Conservation (phyloP, 2,113 vertebrate species). For the Felis chaus region DNA sequence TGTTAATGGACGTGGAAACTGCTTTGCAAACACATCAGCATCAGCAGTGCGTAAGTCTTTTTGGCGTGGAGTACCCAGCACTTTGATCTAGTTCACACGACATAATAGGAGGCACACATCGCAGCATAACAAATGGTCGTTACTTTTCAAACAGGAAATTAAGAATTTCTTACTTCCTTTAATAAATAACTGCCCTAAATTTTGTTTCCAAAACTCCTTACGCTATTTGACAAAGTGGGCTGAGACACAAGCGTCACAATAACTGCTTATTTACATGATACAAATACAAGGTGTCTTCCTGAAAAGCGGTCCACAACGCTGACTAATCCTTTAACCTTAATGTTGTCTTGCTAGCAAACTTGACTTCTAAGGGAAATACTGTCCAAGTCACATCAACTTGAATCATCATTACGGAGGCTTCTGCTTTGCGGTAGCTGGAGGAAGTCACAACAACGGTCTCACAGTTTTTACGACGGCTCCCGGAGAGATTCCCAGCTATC, state of each 20-base stretch:
- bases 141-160: background rate
- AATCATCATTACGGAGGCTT: background rate
- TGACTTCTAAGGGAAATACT: background rate
- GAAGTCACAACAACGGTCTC: background rate
- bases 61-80: background rate
- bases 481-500: background rate
- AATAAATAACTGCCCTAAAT: background rate
- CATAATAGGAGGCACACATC: rapidly evolving
- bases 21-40: rapidly evolving
- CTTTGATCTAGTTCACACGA: background rate
- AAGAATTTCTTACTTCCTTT: background rate
- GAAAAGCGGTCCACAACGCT: background rate
- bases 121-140: rapidly evolving
- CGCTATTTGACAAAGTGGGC: background rate
- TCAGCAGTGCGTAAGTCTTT: rapidly evolving
- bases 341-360: no score
- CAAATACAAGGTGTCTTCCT: background rate
- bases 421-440: background rate
- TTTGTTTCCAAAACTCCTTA: background rate
- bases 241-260: rapidly evolving
- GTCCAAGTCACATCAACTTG: background rate
- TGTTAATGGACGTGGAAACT: rapidly evolving
- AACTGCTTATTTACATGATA: background rate
- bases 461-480: background rate
- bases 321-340: background rate